Evolutionary conservation across 2,113 vertebrate species (phyloP).

Genomic region (Condylura cristata): DNA sequence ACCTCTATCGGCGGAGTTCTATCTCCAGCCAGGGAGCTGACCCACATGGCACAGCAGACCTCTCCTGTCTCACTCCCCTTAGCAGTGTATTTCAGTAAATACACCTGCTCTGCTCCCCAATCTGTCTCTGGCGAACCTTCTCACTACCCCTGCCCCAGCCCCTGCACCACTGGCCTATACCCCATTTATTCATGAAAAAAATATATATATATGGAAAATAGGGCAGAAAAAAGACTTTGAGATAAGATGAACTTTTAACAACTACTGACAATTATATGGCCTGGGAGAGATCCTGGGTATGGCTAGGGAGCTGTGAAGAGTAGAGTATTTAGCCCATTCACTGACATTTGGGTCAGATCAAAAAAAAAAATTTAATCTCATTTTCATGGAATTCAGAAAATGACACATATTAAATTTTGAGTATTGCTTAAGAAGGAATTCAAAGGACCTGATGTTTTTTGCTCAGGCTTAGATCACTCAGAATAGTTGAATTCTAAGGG

Average conservation of each 20-base stretch:
- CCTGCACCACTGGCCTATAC: too few species aligned
- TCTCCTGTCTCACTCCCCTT: too few species aligned
- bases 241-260: conserved; percentile 25
- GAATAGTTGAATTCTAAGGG: neutral
- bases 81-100: too few species aligned
- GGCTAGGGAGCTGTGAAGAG: neutral
- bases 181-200: too few species aligned
- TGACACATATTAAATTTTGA: neutral
- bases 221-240: neutral
- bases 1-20: too few species aligned
- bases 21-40: too few species aligned
- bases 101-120: too few species aligned
- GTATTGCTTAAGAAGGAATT: neutral
- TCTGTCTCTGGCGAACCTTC: too few species aligned
- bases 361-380: neutral
- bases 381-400: neutral
- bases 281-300: neutral
- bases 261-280: neutral
- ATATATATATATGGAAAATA: too few species aligned
- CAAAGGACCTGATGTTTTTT: neutral
- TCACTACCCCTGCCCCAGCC: too few species aligned
- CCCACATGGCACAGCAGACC: too few species aligned
- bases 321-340: neutral
- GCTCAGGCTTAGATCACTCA: neutral
- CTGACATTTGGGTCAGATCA: neutral